Evolutionary conservation across 2,113 vertebrate genomes (phyloP).

Genomic region (Rhinichthys klamathensis): DNA sequence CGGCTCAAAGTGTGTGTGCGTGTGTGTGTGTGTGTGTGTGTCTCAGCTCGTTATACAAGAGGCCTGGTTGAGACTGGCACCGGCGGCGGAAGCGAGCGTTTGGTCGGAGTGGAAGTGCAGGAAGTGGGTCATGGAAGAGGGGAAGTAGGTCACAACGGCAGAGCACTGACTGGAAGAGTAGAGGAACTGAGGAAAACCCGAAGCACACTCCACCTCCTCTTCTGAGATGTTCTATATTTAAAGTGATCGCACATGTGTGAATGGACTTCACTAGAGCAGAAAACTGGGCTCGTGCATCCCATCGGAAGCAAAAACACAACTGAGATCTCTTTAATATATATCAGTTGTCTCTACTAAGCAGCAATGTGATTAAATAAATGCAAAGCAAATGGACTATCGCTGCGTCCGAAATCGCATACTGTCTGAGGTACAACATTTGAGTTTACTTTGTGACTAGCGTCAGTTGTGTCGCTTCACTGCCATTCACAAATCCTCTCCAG

Average conservation of each 20-base stretch:
- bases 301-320: background rate
- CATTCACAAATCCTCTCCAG: too few relatives aligned
- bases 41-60: constrained; percentile 33
- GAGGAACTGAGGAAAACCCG: constrained; percentile 5
- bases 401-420: too few relatives aligned
- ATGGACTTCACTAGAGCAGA: background rate
- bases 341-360: background rate
- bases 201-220: background rate
- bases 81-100: background rate
- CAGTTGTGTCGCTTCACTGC: too few relatives aligned
- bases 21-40: too few relatives aligned
- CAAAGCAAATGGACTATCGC: background rate
- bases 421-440: too few relatives aligned
- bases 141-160: constrained; percentile 50
- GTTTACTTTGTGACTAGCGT: too few relatives aligned
- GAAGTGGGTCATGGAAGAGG: constrained; percentile 34
- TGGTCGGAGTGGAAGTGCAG: constrained; percentile 43
- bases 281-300: background rate
- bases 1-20: background rate
- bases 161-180: constrained; percentile 29
- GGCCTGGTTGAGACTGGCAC: constrained; percentile 37
- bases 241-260: background rate
- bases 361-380: background rate
- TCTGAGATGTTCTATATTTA: background rate
- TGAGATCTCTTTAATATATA: background rate